Evolutionary conservation across 2,797 vertebrate species (phyloP).

Genomic region (Pitangus sulphuratus): DNA sequence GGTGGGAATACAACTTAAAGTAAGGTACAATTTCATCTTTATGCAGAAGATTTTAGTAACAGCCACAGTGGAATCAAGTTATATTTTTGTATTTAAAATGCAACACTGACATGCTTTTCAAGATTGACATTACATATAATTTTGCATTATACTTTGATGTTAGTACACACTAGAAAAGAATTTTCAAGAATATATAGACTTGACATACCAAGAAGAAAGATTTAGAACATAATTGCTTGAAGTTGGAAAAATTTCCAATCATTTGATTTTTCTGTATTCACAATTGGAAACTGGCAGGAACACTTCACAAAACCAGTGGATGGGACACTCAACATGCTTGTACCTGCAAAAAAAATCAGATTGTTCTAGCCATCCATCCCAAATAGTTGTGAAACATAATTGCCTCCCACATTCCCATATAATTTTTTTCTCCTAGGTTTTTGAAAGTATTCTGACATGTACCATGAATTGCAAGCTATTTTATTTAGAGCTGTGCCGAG

Average conservation of each 20-base stretch:
- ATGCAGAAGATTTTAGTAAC: slow-evolving; percentile 6
- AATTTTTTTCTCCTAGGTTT: not conserved
- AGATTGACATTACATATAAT: not conserved
- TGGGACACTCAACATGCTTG: not conserved
- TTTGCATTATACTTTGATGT: slow-evolving; percentile 14
- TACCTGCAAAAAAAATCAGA: not conserved
- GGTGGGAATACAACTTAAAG: slow-evolving; percentile 24
- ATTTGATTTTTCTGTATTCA: not conserved
- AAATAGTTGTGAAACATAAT: not conserved
- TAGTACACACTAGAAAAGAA: not conserved
- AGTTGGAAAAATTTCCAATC: not conserved
- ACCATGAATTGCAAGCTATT: not conserved
- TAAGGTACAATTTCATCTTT: not conserved
- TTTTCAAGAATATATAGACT: not conserved
- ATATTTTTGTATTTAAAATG: slow-evolving; percentile 38
- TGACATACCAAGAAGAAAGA: not conserved
- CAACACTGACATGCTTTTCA: not conserved
- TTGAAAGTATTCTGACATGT: not conserved
- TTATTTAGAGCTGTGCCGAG: not conserved
- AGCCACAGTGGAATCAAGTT: not conserved
- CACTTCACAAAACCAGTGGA: not conserved
- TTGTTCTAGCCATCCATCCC: not conserved
- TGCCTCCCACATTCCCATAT: not conserved
- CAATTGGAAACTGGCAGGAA: not conserved
- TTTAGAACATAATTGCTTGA: not conserved